These are phyloP conservation scores for Cyclophora albipunctata DNA, from an alignment of 2,888 invertebrate species.

Conservation along the genomic window DNA sequence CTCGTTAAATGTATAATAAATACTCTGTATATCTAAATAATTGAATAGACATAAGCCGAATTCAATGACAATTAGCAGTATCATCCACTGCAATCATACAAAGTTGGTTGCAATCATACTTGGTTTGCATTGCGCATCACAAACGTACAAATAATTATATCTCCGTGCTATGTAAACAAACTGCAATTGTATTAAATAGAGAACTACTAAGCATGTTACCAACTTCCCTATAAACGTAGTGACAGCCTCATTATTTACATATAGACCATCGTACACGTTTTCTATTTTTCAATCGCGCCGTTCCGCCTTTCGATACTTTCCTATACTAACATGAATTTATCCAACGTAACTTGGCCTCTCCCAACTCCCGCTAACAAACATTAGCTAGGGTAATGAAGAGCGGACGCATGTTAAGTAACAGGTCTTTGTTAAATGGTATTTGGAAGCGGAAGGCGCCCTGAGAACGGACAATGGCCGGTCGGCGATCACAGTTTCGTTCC, in stretches of 20 bases:
- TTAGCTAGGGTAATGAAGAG: conserved; percentile 33
- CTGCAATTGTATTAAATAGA: not conserved
- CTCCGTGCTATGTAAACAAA: conserved; percentile 1
- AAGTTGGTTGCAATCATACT: too few relatives aligned
- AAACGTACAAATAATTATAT: too few relatives aligned
- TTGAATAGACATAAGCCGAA: too few relatives aligned
- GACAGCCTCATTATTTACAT: conserved; percentile 49
- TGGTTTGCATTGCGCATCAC: too few relatives aligned
- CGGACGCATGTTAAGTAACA: conserved; percentile 35
- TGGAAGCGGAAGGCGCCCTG: conserved; percentile 60
- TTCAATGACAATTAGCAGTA: too few relatives aligned
- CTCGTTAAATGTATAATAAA: too few relatives aligned
- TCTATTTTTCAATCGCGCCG: conserved; percentile 67
- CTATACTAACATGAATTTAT: conserved; percentile 47
- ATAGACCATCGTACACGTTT: conserved; percentile 49
- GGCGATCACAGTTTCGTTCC: conserved; percentile 61
- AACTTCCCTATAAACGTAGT: conserved; percentile 31
- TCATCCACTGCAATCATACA: too few relatives aligned
- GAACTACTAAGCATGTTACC: conserved; percentile 14
- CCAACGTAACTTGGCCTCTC: conserved; percentile 36
- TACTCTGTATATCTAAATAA: too few relatives aligned
- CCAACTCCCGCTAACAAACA: conserved; percentile 27
- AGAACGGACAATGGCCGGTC: conserved; percentile 64
- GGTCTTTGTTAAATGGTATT: conserved; percentile 45
- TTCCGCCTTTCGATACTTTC: conserved; percentile 72